Evolutionary conservation across 2,888 invertebrate species (phyloP), one percentile per base, ranked within the genome.

Genomic region (Candidula unifasciata): DNA sequence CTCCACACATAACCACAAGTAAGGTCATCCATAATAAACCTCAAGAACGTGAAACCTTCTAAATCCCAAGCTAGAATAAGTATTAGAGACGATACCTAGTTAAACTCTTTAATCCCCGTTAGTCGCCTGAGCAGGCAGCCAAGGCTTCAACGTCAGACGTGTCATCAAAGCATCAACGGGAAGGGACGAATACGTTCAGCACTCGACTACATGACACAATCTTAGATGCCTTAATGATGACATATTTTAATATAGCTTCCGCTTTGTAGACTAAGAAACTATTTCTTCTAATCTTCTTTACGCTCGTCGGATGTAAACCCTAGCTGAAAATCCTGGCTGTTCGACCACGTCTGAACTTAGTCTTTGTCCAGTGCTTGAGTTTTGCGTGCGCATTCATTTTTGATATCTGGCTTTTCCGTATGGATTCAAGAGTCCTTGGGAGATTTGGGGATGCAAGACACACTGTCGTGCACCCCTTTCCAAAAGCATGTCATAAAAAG

Each of bases 61-160:
- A 73, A 68, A 68, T 68, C 68, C 68, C 33, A 5, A 18, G 21
- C 71, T 37, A 37, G 66, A 24, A 71, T 37, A 71, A 71, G 35
- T 71, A 71, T 37, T 37, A 71, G 24, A 3, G 6, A 16, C 24
- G 1, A 37, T n/a, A 24, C 71, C 71, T 37, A 21, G 33, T 68
- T 68, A 68, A 68, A 33, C 16, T 68, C 33, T 30, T 68, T 18
- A 68, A 33, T 30, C 68, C 33, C 71, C 24, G 71, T 27, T 71
- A 21, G 71, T 71, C 71, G 16, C 37, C 21, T 18, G 1, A 2
- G 21, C 24, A 37, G 27, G 8, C 24, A 1, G 16, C 37, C 35
- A 24, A 37, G 24, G 37, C 71, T 71, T 21, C 3, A 69, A 33
- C 71, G 35, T 71, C 24, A 21, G 8, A n/a, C n/a, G n/a, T n/a